Evolutionary conservation across 2,888 invertebrate genomes (phyloP).

Genomic region (Pachliopta kotzebuea): DNA sequence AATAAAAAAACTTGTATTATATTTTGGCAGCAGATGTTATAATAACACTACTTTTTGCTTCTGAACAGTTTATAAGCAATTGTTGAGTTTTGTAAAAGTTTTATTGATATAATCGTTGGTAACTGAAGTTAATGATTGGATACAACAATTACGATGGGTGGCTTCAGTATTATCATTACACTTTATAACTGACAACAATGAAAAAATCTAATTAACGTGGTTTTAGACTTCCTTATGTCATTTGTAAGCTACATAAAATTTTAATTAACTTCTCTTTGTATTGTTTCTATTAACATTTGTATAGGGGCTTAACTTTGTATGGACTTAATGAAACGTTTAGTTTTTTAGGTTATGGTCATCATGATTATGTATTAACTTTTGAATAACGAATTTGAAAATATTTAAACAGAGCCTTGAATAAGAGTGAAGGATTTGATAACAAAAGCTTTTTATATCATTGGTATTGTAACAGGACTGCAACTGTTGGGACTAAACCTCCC

Average conservation of each 20-base stretch:
- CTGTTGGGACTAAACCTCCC: too few relatives aligned
- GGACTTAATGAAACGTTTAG: not conserved
- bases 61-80: not conserved
- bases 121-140: not conserved
- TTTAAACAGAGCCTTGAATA: not conserved
- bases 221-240: not conserved
- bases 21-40: not conserved
- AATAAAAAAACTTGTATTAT: not conserved
- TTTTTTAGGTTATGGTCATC: too few relatives aligned
- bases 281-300: not conserved
- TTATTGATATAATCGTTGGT: not conserved
- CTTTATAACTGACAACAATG: not conserved
- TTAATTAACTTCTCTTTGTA: not conserved
- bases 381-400: not conserved
- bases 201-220: not conserved
- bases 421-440: too few relatives aligned
- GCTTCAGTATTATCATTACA: not conserved
- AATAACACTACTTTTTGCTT: not conserved
- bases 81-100: not conserved
- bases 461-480: too few relatives aligned
- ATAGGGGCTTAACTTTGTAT: not conserved
- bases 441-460: too few relatives aligned
- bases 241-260: slow-evolving; percentile 1
- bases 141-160: not conserved
- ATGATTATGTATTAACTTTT: not conserved